Conservation (phyloP, 2,888 invertebrate genomes). For the Leptinotarsa peninsularis region DNA sequence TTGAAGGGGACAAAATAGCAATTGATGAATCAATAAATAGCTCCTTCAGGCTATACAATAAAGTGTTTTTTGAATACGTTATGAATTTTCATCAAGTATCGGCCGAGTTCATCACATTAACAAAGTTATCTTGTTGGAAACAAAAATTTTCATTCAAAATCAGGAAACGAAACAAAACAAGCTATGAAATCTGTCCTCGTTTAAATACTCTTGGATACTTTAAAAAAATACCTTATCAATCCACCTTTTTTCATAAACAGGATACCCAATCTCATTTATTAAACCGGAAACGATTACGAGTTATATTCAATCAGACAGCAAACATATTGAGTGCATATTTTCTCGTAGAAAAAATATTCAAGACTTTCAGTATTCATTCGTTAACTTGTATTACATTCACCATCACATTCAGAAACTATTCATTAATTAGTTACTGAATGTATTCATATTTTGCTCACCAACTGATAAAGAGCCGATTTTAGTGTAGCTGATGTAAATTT, state of each 20-base stretch:
- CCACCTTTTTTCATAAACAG: conserved; percentile 7
- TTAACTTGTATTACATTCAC: too few relatives aligned
- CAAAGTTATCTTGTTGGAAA: too few relatives aligned
- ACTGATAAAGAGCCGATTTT: not conserved
- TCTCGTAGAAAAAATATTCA: too few relatives aligned
- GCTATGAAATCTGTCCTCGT: not conserved
- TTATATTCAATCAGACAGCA: not conserved
- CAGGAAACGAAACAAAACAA: not conserved
- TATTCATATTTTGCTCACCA: not conserved
- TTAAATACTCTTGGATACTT: not conserved
- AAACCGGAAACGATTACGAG: not conserved
- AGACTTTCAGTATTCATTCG: too few relatives aligned
- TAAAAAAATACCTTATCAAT: not conserved
- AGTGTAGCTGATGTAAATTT: not conserved
- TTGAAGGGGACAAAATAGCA: too few relatives aligned
- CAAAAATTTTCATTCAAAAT: too few relatives aligned
- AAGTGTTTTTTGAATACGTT: too few relatives aligned
- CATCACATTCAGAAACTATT: too few relatives aligned
- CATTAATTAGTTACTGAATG: not conserved
- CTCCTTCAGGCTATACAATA: too few relatives aligned
- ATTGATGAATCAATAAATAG: too few relatives aligned
- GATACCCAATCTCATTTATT: conserved; percentile 10
- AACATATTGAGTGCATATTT: not conserved
- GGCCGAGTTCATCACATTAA: too few relatives aligned
- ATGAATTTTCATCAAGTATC: too few relatives aligned